A percentile compares a stretch with the other conserved stretches of the same genome.
Evolutionary conservation across 2,888 invertebrate species (phyloP).

Genomic region (Himalopsyche japonica): DNA sequence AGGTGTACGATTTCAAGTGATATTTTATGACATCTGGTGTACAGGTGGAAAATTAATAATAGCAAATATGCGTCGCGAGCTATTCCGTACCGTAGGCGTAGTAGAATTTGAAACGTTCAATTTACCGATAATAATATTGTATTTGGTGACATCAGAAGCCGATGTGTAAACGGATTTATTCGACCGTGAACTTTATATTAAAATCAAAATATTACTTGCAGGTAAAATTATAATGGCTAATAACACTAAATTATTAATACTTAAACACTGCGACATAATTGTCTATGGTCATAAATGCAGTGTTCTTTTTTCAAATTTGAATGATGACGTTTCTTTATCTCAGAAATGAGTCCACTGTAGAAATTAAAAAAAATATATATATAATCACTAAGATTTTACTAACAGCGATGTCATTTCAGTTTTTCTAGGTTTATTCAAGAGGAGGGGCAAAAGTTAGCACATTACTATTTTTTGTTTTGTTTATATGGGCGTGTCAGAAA

Average conservation of each 20-base stretch:
- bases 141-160: neutral
- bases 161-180: neutral
- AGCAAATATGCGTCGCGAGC: neutral
- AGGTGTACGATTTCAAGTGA: neutral
- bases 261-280: neutral
- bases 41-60: neutral
- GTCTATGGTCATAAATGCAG: neutral
- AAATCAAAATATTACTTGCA: neutral
- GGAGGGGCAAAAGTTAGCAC: no score
- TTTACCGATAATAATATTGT: neutral
- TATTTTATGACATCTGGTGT: neutral
- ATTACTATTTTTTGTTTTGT: no score
- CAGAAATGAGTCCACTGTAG: no score
- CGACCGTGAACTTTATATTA: neutral
- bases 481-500: no score
- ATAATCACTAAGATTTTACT: no score
- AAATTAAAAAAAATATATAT: no score
- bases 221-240: neutral
- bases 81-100: neutral
- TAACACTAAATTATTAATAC: neutral
- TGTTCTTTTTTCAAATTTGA: neutral
- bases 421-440: no score
- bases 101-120: neutral
- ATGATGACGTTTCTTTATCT: neutral
- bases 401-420: no score